Conservation (phyloP, 2,113 vertebrate genomes). For the Phalacrocorax aristotelis region DNA sequence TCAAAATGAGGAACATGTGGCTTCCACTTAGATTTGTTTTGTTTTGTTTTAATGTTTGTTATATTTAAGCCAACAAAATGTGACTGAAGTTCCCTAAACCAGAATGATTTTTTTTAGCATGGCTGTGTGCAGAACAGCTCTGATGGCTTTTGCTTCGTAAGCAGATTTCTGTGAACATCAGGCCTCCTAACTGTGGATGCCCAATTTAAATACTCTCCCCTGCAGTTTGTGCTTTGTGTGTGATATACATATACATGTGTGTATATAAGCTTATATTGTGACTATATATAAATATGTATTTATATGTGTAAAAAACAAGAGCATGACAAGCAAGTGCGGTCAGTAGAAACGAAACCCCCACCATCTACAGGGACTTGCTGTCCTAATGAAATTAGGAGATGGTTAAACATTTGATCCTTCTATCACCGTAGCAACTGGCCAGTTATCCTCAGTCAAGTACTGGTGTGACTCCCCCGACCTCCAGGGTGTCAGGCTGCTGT, state of each 20-base stretch:
- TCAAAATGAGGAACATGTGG: not conserved
- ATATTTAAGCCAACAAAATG: not conserved
- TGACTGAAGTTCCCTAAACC: not conserved
- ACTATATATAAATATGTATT: not conserved
- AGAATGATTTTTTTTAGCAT: not conserved
- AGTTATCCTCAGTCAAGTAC: not conserved
- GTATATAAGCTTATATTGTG: not conserved
- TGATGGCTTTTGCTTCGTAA: constrained; percentile 1
- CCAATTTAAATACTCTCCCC: not conserved
- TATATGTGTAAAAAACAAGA: not conserved
- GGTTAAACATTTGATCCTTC: not conserved
- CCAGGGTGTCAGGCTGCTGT: not conserved
- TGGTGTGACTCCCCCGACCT: not conserved
- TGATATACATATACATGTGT: not conserved
- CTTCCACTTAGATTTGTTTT: not conserved
- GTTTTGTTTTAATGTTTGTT: not conserved
- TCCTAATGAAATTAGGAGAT: not conserved
- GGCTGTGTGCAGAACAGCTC: not conserved
- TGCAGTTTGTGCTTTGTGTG: not conserved
- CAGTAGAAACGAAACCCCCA: not conserved
- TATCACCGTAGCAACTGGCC: not conserved
- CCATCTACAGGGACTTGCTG: not conserved
- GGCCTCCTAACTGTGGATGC: not conserved
- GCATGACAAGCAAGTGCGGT: not conserved
- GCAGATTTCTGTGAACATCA: not conserved